Percentiles rank a stretch among this genome's conserved stretches.
Evolutionary conservation across 2,888 invertebrate genomes (phyloP).

Genomic region (Clunio marinus): DNA sequence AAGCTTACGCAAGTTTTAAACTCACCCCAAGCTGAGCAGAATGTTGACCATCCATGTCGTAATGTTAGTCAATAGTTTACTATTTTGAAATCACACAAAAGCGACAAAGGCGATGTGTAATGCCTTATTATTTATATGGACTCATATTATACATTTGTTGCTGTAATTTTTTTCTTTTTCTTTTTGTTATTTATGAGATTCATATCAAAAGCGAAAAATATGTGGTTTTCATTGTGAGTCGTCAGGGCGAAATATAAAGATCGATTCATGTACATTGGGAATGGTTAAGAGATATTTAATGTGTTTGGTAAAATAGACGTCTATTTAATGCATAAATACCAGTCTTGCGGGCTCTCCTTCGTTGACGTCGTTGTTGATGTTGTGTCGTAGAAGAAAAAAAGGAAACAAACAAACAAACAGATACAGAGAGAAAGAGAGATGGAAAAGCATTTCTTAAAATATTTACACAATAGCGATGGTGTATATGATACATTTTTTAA

Average conservation of each 20-base stretch:
- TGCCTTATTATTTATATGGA: conserved; percentile 20
- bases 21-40: no score
- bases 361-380: no score
- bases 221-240: conserved; percentile 25
- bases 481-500: background rate
- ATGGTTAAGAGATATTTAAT: conserved; percentile 23
- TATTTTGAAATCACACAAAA: background rate
- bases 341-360: background rate
- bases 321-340: conserved; percentile 30
- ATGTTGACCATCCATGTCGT: background rate
- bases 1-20: no score
- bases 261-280: background rate
- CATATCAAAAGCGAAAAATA: conserved; percentile 25
- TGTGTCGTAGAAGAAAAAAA: no score
- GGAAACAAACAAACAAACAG: background rate
- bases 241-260: conserved; percentile 15
- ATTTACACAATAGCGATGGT: background rate
- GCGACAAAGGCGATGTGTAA: conserved; percentile 4
- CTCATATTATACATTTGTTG: conserved; percentile 15
- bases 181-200: conserved; percentile 32
- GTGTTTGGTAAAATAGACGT: conserved; percentile 23
- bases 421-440: no score
- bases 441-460: background rate
- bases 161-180: background rate
- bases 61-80: background rate